phyloP scores from a whole-genome alignment of 2,113 vertebrate genomes.

The Anser brachyrhynchus region DNA sequence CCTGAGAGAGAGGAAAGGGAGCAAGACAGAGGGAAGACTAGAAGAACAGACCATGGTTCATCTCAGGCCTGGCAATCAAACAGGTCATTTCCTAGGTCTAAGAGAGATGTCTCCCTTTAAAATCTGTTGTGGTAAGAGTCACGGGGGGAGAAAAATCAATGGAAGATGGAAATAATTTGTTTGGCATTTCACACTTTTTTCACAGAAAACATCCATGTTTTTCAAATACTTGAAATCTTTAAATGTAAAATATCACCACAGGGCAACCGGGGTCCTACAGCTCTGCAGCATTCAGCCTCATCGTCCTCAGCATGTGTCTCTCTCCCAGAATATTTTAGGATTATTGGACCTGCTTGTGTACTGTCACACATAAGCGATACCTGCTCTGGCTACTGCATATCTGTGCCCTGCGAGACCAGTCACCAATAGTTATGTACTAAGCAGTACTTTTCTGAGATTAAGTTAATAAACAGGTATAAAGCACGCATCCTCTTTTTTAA shows the following conservation, averaged over 20 bases:
- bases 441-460: neutral
- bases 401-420: neutral
- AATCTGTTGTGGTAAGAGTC: neutral
- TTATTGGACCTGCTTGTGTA: neutral
- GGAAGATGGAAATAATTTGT: neutral
- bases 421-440: fast-evolving
- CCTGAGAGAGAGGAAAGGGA: neutral
- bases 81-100: neutral
- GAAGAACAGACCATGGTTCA: neutral
- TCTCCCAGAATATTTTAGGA: neutral
- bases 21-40: neutral
- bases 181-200: neutral
- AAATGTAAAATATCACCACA: neutral
- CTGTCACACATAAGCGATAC: neutral
- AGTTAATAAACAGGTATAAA: neutral
- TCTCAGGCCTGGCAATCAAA: neutral
- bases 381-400: neutral
- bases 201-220: neutral
- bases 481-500: neutral
- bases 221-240: neutral
- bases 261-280: neutral
- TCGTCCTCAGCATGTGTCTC: neutral
- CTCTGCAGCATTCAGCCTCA: neutral
- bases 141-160: neutral
- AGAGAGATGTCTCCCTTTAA: neutral